Evolutionary conservation across 2,888 invertebrate species (phyloP), one percentile per base, ranked within the genome.

Genomic region (Eremobia ochroleuca): DNA sequence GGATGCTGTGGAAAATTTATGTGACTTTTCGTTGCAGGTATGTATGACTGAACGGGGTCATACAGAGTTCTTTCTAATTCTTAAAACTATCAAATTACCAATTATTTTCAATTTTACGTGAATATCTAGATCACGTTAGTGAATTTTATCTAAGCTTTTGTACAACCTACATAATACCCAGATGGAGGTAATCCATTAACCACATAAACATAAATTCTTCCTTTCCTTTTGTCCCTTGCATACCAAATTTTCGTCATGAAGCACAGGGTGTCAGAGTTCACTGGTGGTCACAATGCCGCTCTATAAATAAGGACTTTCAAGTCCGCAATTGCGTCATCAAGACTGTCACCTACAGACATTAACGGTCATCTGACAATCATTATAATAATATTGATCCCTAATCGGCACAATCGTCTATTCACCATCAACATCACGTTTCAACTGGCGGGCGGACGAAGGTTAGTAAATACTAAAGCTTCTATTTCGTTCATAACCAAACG

Each of bases 401-500:
- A 67, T 70, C 52, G 43, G 11, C 9, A 21, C 21, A 62, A 61
- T 13, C 11, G 18, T 18, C 31, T 25, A 73, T 65, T 64, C 43
- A 62, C 28, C 28, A 62, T 55, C 46, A 73, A n/a, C 46, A 34
- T 62, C 18, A 31, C 62, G 46, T 62, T 73, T 58, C 58, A 66
- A 73, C 76, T 25, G 73, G 15, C 25, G 1, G 25, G 43, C 52
- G 58, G 37, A 59, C 34, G 69, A 64, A 62, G 64, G 71, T 68
- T 13, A 58, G 76, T 76, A 76, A 77, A 76, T 71, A 73, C 52
- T 70, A 21, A 52, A 62, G 40, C 46, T 72, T 34, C 73, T 68
- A 75, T 79, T 83, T 78, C 74, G 65, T 73, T 80, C 61, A 71
- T 76, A 76, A 74, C 49, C 73, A 62, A 55, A 46, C 37, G 40